Evolutionary conservation across 2,888 invertebrate genomes (phyloP), one percentile per base, ranked within the genome.

Genomic region (Cheilosia urbana): DNA sequence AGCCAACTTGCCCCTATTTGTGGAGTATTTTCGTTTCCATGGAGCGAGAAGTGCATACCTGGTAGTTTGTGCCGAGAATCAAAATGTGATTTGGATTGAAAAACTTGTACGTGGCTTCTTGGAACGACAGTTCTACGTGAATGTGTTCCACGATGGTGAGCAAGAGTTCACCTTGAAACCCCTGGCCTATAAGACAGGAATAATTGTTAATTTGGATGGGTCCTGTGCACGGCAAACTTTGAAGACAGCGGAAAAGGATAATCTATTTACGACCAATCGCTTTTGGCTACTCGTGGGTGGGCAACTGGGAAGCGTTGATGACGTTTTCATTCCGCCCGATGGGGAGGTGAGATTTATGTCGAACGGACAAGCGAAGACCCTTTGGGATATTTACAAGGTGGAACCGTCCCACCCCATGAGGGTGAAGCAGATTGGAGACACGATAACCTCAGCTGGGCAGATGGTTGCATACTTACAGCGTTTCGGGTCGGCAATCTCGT

Each of bases 361-460:
- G 2, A 4, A 34, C 0, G 13, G 62, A 11, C 24, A 2, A 3
- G 3, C 9, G n/a, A 51, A 15, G 11, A 13, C 19, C 0, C 81
- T 92, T 3, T 60, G 89, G 11, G 91, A 91, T 83, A 72, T 92
- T 2, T 92, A 92, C 76, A 92, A 91, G 84, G 89, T 91, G 24
- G 89, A 90, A 2, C 76, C 88, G 2, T 83, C 88, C 69, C 90
- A 89, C 47, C 87, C 89, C 0, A 65, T 91, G 1, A 90, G 89
- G 69, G 83, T 71, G 7, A 87, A 82, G 0, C 30, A 88, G 13
- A 68, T 91, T 1, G 87, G 88, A 0, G 51, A 19, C 11, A 69
- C 51, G 24, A 81, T 91, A 21, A 79, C 53, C 2, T 65, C 83
- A 24, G 15, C 60, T 0, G n/a, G 65, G 0, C 88, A 89, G 13